Conservation (phyloP, 2,797 vertebrate genomes). For the Scolopax rusticola region DNA sequence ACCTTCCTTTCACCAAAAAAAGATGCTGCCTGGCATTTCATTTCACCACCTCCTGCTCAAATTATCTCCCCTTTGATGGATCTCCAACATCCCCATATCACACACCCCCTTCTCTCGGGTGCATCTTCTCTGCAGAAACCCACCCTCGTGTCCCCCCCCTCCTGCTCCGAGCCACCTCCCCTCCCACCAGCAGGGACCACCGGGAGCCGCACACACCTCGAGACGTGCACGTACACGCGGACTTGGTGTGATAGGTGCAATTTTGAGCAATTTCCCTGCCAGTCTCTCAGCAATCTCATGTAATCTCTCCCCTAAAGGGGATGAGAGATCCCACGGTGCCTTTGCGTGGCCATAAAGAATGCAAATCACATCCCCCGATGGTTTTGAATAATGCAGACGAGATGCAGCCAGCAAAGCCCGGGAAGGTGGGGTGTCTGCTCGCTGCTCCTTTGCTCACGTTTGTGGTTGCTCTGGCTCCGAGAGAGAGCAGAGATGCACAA, state of each 20-base stretch:
- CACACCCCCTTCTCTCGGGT: not conserved
- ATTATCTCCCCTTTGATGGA: not conserved
- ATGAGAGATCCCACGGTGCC: slow-evolving; percentile 1
- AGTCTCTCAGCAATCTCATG: not conserved
- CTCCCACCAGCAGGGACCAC: not conserved
- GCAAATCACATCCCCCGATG: not conserved
- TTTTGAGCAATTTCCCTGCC: slow-evolving; percentile 44
- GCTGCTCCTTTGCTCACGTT: not conserved
- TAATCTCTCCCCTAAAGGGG: not conserved
- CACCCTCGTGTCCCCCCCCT: not conserved
- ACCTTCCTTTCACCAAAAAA: not conserved
- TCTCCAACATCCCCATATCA: rapidly evolving
- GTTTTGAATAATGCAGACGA: not conserved
- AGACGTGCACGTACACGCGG: rapidly evolving
- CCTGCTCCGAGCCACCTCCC: not conserved
- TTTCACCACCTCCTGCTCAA: not conserved
- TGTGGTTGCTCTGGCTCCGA: not conserved
- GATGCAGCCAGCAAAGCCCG: not conserved
- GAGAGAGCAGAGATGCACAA: not conserved
- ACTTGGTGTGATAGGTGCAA: not conserved
- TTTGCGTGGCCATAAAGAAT: slow-evolving; percentile 2
- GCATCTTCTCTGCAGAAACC: not conserved
- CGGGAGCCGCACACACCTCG: rapidly evolving
- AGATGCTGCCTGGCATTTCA: not conserved
- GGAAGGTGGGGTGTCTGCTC: not conserved